Evolutionary conservation across 2,888 invertebrate species (phyloP).

Genomic region (Laspeyria flexula): DNA sequence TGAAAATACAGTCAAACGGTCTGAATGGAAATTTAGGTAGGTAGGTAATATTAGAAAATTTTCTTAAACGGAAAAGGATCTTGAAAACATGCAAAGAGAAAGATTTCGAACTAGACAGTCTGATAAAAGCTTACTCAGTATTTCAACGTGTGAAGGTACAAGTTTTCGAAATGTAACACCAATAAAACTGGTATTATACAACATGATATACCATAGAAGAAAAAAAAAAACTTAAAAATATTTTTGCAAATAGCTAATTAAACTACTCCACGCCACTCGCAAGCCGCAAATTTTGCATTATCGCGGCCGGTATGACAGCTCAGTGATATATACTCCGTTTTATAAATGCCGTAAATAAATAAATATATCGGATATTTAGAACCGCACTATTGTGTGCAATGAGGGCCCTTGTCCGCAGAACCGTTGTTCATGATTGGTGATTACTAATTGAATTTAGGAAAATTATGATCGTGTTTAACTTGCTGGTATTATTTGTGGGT

Average conservation of each 20-base stretch:
- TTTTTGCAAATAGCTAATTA: conserved; percentile 12
- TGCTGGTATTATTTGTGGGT: too few species aligned
- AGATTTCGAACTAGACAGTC: too few species aligned
- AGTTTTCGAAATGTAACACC: too few species aligned
- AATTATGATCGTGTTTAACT: conserved; percentile 14
- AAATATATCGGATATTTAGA: conserved; percentile 82
- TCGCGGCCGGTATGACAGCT: conserved; percentile 82
- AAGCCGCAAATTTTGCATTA: conserved; percentile 81
- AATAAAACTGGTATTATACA: too few species aligned
- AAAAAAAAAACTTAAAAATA: neutral
- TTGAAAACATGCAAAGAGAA: too few species aligned
- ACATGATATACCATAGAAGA: too few species aligned
- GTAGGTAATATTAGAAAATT: too few species aligned
- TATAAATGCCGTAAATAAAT: conserved; percentile 86
- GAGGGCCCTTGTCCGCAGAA: conserved; percentile 61
- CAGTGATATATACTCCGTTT: conserved; percentile 84
- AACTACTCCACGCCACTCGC: conserved; percentile 54
- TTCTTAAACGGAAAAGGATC: too few species aligned
- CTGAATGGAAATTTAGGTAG: too few species aligned
- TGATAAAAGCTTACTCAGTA: too few species aligned
- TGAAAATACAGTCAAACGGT: too few species aligned
- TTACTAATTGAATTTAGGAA: conserved; percentile 33
- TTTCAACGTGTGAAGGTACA: too few species aligned
- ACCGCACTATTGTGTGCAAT: conserved; percentile 75
- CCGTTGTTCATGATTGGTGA: conserved; percentile 47